phyloP scores from a whole-genome alignment of 2,888 invertebrate genomes.

The Deladenus siricidicola region DNA sequence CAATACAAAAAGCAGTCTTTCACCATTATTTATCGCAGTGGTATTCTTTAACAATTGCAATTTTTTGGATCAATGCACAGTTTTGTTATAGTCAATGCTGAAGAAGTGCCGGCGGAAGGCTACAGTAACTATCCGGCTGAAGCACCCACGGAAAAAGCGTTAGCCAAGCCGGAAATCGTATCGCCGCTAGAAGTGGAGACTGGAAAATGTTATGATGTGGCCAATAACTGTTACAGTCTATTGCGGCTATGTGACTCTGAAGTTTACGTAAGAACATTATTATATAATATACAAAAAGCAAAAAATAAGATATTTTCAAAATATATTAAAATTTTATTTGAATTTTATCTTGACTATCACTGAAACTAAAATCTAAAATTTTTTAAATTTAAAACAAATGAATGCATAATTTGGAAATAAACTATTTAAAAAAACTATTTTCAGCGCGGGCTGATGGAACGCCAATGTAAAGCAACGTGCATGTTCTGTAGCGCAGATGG shows the following conservation, averaged over 20 bases:
- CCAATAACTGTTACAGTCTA: conserved; percentile 12
- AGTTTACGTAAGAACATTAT: neutral
- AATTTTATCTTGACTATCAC: too few species aligned
- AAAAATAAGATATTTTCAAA: neutral
- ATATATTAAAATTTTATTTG: too few species aligned
- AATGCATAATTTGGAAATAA: neutral
- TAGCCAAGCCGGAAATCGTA: neutral
- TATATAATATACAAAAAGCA: neutral
- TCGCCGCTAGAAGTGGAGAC: neutral
- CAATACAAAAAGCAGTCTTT: conserved; percentile 19
- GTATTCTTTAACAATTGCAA: conserved; percentile 2
- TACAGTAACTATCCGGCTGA: conserved; percentile 6
- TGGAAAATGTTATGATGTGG: conserved; percentile 6
- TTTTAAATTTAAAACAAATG: too few species aligned
- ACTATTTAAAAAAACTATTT: conserved; percentile 4
- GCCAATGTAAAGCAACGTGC: conserved; percentile 15
- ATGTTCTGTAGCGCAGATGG: neutral
- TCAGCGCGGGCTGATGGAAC: conserved; percentile 9
- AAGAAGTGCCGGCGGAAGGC: conserved; percentile 9
- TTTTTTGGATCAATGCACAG: neutral
- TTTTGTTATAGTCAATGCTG: conserved; percentile 5
- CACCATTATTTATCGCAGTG: conserved; percentile 7
- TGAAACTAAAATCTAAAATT: neutral
- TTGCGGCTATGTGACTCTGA: neutral
- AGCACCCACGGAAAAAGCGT: neutral